These are phyloP conservation scores for Ischnus inquisitorius DNA, from an alignment of 2,888 invertebrate genomes.

Conservation along the genomic window DNA sequence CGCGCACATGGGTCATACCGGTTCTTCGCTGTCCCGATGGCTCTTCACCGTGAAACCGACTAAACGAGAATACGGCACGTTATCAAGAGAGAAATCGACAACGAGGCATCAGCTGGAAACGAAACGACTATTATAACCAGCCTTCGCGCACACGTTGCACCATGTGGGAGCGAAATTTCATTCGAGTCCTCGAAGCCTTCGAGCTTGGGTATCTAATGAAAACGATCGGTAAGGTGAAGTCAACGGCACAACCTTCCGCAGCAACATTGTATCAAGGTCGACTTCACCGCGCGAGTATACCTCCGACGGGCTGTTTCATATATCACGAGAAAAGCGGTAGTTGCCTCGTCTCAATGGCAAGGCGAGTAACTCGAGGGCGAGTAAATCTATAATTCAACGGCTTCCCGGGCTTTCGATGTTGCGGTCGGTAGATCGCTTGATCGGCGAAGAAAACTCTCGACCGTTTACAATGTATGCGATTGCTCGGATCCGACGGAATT, in stretches of 20 bases:
- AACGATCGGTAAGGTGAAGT: background rate
- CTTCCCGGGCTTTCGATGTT: background rate
- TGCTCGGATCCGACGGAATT: background rate
- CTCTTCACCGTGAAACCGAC: background rate
- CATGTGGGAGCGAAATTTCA: background rate
- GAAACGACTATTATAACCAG: background rate
- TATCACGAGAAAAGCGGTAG: constrained; percentile 5
- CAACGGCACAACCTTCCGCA: background rate
- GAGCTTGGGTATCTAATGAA: background rate
- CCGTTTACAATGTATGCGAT: background rate
- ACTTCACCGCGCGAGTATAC: background rate
- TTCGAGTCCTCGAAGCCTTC: background rate
- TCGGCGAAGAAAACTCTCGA: background rate
- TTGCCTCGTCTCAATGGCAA: background rate
- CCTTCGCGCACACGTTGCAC: background rate
- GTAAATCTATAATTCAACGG: background rate
- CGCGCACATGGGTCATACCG: background rate
- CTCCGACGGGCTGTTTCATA: background rate
- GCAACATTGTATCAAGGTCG: background rate
- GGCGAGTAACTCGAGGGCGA: background rate
- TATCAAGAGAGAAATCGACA: constrained; percentile 35
- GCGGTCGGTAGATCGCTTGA: constrained; percentile 11
- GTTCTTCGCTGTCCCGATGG: background rate
- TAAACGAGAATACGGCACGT: background rate
- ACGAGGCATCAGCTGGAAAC: constrained; percentile 4